A percentile compares a stretch with the other conserved stretches of the same genome.
phyloP scores from a whole-genome alignment of 2,113 vertebrate species.

The Cavia aperea region DNA sequence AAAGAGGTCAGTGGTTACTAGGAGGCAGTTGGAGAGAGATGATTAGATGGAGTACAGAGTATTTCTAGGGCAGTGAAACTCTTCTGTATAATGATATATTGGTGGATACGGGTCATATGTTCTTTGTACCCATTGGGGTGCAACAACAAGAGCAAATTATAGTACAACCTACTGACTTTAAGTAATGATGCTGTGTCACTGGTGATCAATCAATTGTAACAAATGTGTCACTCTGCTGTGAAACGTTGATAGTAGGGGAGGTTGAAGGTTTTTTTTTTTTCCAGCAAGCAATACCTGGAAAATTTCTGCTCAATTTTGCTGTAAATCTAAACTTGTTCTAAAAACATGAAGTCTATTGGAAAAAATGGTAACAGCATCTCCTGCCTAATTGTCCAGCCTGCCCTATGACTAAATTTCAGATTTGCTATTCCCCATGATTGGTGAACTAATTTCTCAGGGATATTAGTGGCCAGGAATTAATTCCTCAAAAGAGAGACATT shows the following conservation, averaged over 20 bases:
- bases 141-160: not conserved
- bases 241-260: no score
- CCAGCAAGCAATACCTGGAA: no score
- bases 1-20: not conserved
- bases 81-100: not conserved
- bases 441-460: not conserved
- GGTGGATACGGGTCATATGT: not conserved
- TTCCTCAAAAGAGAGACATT: not conserved
- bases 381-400: not conserved
- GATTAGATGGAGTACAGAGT: not conserved
- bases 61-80: not conserved
- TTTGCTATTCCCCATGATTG: not conserved
- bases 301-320: not conserved
- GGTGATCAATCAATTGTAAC: not conserved
- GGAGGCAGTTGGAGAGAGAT: no score
- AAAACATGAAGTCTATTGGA: not conserved
- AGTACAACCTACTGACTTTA: not conserved
- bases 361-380: not conserved
- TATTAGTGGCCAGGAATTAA: not conserved
- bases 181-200: not conserved
- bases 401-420: not conserved
- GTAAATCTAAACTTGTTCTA: not conserved
- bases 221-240: not conserved
- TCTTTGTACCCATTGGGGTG: not conserved
- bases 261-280: no score